phyloP scores from a whole-genome alignment of 2,888 invertebrate species.

The Microplitis manilae region DNA sequence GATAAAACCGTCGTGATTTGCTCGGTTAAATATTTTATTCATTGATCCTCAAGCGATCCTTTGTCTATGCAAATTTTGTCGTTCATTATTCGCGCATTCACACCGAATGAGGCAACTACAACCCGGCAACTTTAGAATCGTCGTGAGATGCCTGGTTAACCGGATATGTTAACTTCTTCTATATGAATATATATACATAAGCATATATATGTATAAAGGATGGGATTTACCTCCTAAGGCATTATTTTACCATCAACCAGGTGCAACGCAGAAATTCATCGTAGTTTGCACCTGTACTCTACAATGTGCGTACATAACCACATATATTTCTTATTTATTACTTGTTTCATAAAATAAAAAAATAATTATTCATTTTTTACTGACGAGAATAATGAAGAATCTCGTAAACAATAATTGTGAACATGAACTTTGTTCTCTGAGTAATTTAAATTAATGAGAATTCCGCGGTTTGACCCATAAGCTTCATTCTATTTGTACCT shows the following conservation, averaged over 20 bases:
- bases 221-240: constrained; percentile 32
- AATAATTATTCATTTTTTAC: not conserved
- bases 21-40: constrained; percentile 33
- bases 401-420: not conserved
- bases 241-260: constrained; percentile 35
- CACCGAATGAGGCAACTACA: constrained; percentile 7
- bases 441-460: not conserved
- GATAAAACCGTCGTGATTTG: constrained; percentile 32
- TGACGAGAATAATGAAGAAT: not conserved
- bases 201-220: constrained; percentile 6
- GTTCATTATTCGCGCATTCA: constrained; percentile 19
- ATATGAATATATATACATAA: not conserved
- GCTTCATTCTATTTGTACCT: too few relatives aligned
- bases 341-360: not conserved
- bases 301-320: not conserved
- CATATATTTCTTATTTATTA: not conserved
- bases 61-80: constrained; percentile 31
- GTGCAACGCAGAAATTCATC: constrained; percentile 27
- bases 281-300: constrained; percentile 29
- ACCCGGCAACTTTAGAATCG: constrained; percentile 1
- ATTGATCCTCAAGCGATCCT: constrained; percentile 24
- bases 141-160: constrained; percentile 1
- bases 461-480: constrained; percentile 8
- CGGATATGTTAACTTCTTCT: constrained; percentile 10
- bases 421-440: constrained; percentile 6